Conservation (phyloP, 2,113 vertebrate species). For the Coracopsis vasa region DNA sequence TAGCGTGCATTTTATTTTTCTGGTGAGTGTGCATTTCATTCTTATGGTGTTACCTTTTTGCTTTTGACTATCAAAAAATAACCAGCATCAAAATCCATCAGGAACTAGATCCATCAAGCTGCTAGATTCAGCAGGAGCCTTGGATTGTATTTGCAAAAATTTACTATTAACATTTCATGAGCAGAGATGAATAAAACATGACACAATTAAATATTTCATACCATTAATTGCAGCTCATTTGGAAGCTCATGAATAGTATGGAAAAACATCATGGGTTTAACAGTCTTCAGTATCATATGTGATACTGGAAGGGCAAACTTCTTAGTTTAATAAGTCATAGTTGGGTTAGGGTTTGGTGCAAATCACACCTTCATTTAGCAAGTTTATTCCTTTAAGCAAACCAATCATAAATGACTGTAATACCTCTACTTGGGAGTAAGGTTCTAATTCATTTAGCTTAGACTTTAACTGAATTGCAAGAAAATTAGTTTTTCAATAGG, state of each 20-base stretch:
- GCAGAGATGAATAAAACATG: conserved; percentile 73
- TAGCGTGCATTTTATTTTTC: not conserved
- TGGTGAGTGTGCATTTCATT: not conserved
- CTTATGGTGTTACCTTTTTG: not conserved
- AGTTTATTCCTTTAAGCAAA: conserved; percentile 25
- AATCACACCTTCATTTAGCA: not conserved
- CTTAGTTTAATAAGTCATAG: not conserved
- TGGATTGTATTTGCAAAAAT: conserved; percentile 28
- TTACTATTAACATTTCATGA: conserved; percentile 70
- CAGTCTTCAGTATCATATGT: not conserved
- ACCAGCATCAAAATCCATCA: not conserved
- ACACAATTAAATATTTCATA: conserved; percentile 68
- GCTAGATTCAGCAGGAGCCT: conserved; percentile 11
- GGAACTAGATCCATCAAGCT: not conserved
- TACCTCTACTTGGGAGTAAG: not conserved
- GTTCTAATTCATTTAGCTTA: conserved; percentile 13
- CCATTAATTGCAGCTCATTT: conserved; percentile 66
- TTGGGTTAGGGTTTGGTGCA: not conserved
- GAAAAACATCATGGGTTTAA: not conserved
- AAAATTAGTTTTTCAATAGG: conserved; percentile 11
- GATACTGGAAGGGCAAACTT: not conserved
- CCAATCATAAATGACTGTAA: not conserved
- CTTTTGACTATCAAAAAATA: not conserved
- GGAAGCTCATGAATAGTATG: not conserved
- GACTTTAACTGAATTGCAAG: not conserved